Conservation (phyloP, 2,797 vertebrate species). For the Manis pentadactyla region DNA sequence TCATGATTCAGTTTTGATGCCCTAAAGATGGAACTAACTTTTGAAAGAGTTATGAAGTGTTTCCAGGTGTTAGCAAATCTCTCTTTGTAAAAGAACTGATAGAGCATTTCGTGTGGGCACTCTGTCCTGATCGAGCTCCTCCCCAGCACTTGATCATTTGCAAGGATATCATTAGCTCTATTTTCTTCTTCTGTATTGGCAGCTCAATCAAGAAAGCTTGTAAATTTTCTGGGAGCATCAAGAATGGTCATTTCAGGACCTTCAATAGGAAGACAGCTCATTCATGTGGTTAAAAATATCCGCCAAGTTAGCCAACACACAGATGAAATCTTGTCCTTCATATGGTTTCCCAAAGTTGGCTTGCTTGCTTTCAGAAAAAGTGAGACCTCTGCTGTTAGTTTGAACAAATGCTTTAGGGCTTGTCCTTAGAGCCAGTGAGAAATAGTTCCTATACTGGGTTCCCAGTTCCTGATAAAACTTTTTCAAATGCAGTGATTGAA, state of each 20-base stretch:
- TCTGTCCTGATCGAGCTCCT: background rate
- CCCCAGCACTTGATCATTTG: background rate
- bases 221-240: background rate
- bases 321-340: background rate
- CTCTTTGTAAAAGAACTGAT: background rate
- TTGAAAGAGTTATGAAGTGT: background rate
- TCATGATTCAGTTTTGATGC: background rate
- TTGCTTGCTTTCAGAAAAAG: background rate
- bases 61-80: background rate
- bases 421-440: background rate
- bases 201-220: background rate
- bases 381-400: background rate
- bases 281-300: background rate
- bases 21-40: background rate
- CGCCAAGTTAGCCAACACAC: background rate
- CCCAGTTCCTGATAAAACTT: background rate
- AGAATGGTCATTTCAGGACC: background rate
- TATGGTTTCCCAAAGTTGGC: background rate
- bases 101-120: background rate
- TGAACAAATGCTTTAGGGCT: background rate
- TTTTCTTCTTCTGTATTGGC: background rate
- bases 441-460: background rate
- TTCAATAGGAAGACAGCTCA: background rate
- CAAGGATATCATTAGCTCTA: background rate
- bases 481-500: background rate